phyloP scores from a whole-genome alignment of 2,888 invertebrate genomes.

The Apodemia zela region DNA sequence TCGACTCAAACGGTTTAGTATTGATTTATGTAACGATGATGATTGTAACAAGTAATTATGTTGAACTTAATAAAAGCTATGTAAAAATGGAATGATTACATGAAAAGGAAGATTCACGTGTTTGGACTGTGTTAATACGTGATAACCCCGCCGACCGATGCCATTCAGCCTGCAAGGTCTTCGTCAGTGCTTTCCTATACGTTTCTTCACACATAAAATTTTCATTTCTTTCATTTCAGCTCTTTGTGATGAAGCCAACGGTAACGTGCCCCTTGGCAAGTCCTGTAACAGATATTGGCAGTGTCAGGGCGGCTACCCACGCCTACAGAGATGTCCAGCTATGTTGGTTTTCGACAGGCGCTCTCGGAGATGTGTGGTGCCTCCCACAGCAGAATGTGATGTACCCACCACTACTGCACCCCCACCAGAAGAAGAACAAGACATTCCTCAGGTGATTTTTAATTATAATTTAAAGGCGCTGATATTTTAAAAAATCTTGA shows the following conservation, averaged over 20 bases:
- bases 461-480: too few species aligned
- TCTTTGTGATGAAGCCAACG: conserved; percentile 94
- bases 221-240: conserved; percentile 77
- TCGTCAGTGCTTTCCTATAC: too few species aligned
- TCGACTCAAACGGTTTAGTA: too few species aligned
- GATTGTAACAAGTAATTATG: too few species aligned
- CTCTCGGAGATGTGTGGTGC: conserved; percentile 91
- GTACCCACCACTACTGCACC: conserved; percentile 88
- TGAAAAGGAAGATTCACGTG: too few species aligned
- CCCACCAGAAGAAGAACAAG: conserved; percentile 78
- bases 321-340: conserved; percentile 93
- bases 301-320: conserved; percentile 95
- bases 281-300: conserved; percentile 97
- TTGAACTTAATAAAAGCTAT: too few species aligned
- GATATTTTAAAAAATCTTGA: too few species aligned
- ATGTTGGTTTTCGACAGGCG: conserved; percentile 93
- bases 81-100: too few species aligned
- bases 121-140: too few species aligned
- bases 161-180: too few species aligned
- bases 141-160: too few species aligned
- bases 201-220: background rate
- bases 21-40: too few species aligned
- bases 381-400: conserved; percentile 94
- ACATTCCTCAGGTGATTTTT: conserved; percentile 30
- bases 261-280: conserved; percentile 94